phyloP scores from a whole-genome alignment of 2,797 vertebrate genomes.

The Otolemur crassicaudatus region DNA sequence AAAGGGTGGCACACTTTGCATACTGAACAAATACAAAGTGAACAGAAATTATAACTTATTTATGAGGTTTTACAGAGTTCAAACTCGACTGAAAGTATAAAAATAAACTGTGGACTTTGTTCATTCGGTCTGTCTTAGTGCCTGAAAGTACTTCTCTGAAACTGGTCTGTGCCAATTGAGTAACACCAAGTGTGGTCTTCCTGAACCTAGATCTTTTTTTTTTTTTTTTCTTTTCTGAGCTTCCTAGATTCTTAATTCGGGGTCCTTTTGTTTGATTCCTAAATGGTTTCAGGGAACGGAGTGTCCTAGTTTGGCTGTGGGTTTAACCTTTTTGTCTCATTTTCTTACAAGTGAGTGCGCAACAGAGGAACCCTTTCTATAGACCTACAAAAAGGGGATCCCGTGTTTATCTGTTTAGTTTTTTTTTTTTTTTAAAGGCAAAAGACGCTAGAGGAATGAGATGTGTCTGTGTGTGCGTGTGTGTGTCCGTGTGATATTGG shows the following conservation, averaged over 20 bases:
- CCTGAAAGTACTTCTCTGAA: constrained; percentile 77
- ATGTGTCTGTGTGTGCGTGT: constrained; percentile 77
- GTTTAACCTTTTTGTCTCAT: constrained; percentile 86
- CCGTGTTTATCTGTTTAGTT: constrained; percentile 84
- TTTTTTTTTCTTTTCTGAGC: constrained; percentile 73
- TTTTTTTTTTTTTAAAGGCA: constrained; percentile 88
- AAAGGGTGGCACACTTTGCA: constrained; percentile 86
- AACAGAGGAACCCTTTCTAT: constrained; percentile 90
- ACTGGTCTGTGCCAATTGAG: constrained; percentile 82
- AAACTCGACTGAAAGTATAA: constrained; percentile 89
- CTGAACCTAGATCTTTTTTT: constrained; percentile 81
- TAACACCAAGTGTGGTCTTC: constrained; percentile 77
- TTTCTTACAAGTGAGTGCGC: constrained; percentile 91
- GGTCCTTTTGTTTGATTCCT: constrained; percentile 80
- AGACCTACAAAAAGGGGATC: constrained; percentile 85
- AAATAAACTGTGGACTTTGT: constrained; percentile 90
- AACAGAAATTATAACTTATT: constrained; percentile 87
- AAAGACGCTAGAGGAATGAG: constrained; percentile 96
- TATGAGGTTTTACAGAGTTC: constrained; percentile 87
- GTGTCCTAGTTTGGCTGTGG: constrained; percentile 85
- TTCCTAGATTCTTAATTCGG: constrained; percentile 84
- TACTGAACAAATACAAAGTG: constrained; percentile 86
- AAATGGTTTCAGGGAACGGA: constrained; percentile 82
- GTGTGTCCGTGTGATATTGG: constrained; percentile 80
- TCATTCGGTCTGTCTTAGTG: constrained; percentile 83